Evolutionary conservation across 2,797 vertebrate genomes (phyloP), one percentile per base, ranked within the genome.

Genomic region (Gymnopithys bicolor): DNA sequence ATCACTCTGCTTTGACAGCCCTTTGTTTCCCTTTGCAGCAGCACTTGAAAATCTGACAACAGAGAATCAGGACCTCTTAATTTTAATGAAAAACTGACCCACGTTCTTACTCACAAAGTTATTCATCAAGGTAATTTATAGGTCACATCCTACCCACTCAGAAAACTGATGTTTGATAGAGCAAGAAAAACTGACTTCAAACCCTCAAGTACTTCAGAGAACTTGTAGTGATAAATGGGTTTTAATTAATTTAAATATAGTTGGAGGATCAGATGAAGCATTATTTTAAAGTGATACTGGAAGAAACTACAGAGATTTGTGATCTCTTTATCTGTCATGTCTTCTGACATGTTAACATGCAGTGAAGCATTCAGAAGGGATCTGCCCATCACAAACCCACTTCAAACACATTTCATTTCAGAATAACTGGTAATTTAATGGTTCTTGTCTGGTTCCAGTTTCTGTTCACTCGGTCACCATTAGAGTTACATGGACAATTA

Each of bases 241-340:
- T 97, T 97, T 96, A 94, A 96, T 96, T 94, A 96, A 88, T 95
- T 87, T 76, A 75, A 92, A 90, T 93, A 46, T 63, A 94, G 83
- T 94, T 92, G 87, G 56, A 95, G 71, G 68, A 93, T 75, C 52
- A 89, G 59, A 92, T 88, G 49, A 79, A 83, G 30, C 49, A 62
- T 96, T 95, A 78, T 84, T 96, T 82, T 93, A 71, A 91, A 94
- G 27, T 52, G 43, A 33, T 82, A 81, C 67, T 45, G 46, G 62
- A 76, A 95, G 73, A 82, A 91, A 88, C 78, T 49, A 10, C 8
- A 64, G 69, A 39, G 66, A 84, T 79, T 81, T 84, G 52, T 66
- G 43, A 28, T 87, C 18, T 58, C 58, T 28, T 53, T 76, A 67
- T 85, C 77, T 93, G 56, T 51, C 51, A 24, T 25, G 33, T 49